Evolutionary conservation across 2,797 vertebrate genomes (phyloP).

Genomic region (Spea hammondii): DNA sequence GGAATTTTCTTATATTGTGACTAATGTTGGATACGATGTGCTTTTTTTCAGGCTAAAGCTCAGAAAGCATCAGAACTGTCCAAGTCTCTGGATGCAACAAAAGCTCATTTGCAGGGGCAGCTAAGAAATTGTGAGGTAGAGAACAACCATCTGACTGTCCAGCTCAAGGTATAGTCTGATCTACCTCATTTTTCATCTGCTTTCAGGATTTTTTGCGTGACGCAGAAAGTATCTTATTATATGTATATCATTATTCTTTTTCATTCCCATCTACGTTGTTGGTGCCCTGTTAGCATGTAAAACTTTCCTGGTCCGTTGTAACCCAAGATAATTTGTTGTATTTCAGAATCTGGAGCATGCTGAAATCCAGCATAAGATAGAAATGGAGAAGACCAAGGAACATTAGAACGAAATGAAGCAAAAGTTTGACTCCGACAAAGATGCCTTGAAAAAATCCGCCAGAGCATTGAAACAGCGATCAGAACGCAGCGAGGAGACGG

Average conservation of each 20-base stretch:
- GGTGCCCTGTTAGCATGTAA: no score
- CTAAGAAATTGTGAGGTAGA: slow-evolving; percentile 84
- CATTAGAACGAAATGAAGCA: slow-evolving; percentile 72
- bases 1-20: neutral
- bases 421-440: slow-evolving; percentile 74
- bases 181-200: neutral
- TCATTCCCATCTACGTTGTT: no score
- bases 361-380: slow-evolving; percentile 73
- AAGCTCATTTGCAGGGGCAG: slow-evolving; percentile 81
- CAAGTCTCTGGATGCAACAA: slow-evolving; percentile 79
- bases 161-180: slow-evolving; percentile 77
- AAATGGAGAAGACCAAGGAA: slow-evolving; percentile 70
- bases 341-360: slow-evolving; percentile 79
- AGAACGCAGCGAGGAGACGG: slow-evolving; percentile 75
- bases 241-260: no score
- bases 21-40: neutral
- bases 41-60: slow-evolving; percentile 72
- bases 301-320: no score
- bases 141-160: slow-evolving; percentile 78
- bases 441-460: slow-evolving; percentile 80
- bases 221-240: no score
- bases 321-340: neutral
- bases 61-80: slow-evolving; percentile 75
- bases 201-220: neutral
- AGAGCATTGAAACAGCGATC: slow-evolving; percentile 82